Conservation (phyloP, 2,113 vertebrate genomes). For the Sinocyclocheilus maitianheensis region DNA sequence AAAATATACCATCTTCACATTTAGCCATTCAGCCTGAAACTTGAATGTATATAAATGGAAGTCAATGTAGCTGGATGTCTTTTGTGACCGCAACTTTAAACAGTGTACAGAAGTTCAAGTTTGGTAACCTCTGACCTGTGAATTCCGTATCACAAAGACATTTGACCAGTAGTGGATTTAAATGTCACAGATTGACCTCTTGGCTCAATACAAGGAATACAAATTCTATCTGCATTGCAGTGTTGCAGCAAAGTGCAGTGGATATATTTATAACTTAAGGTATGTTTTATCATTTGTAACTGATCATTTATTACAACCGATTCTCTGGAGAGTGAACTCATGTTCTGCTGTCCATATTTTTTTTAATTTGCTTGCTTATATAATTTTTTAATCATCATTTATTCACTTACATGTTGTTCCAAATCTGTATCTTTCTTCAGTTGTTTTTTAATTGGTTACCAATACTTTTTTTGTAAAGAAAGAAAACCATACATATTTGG, state of each 20-base stretch:
- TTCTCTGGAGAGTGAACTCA: neutral
- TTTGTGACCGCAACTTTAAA: too few species aligned
- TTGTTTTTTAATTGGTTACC: neutral
- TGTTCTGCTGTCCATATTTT: neutral
- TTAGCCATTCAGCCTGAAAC: neutral
- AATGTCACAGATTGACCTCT: slow-evolving; percentile 4
- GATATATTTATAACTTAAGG: neutral
- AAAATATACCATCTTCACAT: neutral
- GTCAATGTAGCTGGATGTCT: too few species aligned
- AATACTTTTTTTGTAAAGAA: neutral
- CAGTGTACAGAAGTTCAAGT: neutral
- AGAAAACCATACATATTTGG: neutral
- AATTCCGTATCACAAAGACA: neutral
- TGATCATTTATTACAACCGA: neutral
- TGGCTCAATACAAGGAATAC: neutral
- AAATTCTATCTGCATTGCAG: neutral
- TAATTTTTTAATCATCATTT: too few species aligned
- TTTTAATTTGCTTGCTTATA: neutral
- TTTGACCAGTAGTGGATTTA: neutral
- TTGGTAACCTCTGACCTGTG: neutral
- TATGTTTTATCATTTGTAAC: neutral
- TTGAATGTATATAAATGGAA: neutral
- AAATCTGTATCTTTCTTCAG: too few species aligned
- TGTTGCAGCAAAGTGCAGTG: neutral
- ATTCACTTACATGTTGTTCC: too few species aligned